These are phyloP conservation scores for Pseudorasbora parva DNA, from an alignment of 2,113 vertebrate species.

Conservation along the genomic window DNA sequence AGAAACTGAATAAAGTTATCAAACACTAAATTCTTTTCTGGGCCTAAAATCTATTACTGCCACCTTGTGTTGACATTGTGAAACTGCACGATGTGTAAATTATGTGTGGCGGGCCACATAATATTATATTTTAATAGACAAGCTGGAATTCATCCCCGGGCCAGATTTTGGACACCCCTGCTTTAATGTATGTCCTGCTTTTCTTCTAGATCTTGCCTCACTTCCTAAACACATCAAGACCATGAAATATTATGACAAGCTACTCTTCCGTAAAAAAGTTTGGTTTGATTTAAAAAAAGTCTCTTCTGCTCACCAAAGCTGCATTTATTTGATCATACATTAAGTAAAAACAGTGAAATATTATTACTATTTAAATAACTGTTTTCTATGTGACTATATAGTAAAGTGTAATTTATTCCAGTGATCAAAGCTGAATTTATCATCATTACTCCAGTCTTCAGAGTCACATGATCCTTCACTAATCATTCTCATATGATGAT, in stretches of 20 bases:
- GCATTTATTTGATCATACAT: background rate
- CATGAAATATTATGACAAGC: background rate
- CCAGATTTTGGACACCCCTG: no score
- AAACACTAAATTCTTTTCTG: no score
- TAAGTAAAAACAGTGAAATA: background rate
- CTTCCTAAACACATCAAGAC: background rate
- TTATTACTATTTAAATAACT: background rate
- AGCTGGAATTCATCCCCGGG: no score
- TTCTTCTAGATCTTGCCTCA: background rate
- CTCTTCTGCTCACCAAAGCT: background rate
- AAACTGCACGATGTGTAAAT: no score
- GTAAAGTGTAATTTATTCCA: background rate
- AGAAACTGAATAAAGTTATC: no score
- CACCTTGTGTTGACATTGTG: no score
- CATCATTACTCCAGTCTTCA: background rate
- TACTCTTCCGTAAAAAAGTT: background rate
- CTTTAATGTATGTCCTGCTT: no score
- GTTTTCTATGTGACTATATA: no score
- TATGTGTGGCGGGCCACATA: no score
- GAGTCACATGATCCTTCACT: background rate
- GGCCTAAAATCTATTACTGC: no score
- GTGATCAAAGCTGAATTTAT: background rate
- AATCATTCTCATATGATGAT: background rate
- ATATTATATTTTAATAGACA: no score
- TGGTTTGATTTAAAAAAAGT: background rate